These are phyloP conservation scores for Microcebus lehilahytsara DNA, from an alignment of 2,113 vertebrate genomes.

Conservation along the genomic window DNA sequence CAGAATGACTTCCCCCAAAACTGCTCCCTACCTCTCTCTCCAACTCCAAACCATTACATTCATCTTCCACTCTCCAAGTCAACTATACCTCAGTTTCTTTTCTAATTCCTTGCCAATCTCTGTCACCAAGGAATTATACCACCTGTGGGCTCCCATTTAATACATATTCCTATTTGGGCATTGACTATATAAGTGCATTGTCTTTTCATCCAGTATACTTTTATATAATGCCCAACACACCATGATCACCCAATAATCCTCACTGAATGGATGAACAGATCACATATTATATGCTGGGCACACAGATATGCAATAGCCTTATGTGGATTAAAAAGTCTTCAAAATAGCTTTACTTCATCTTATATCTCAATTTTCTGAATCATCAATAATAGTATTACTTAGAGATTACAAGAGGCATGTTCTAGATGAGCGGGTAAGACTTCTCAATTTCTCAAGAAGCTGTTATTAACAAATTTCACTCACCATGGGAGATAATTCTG, in stretches of 20 bases:
- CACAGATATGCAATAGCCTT: not conserved
- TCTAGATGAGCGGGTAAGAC: not conserved
- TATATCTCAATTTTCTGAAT: not conserved
- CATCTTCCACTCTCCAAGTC: not conserved
- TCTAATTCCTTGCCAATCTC: not conserved
- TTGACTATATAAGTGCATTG: not conserved
- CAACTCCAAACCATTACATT: not conserved
- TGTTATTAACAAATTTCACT: slow-evolving; percentile 14
- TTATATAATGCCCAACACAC: not conserved
- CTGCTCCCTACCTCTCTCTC: not conserved
- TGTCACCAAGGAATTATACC: not conserved
- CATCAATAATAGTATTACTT: not conserved
- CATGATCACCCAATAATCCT: not conserved
- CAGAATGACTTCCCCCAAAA: not conserved
- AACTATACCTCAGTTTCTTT: not conserved
- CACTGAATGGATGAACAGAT: not conserved
- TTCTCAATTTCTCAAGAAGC: not conserved
- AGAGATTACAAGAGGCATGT: not conserved
- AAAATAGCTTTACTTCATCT: slow-evolving; percentile 18
- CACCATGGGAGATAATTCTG: not conserved
- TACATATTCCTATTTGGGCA: not conserved
- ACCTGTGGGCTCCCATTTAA: not conserved
- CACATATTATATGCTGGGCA: not conserved
- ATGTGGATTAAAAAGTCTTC: not conserved
- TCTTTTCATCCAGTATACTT: not conserved